These are phyloP conservation scores for Sturnus vulgaris DNA, from an alignment of 2,113 vertebrate species.

Conservation along the genomic window DNA sequence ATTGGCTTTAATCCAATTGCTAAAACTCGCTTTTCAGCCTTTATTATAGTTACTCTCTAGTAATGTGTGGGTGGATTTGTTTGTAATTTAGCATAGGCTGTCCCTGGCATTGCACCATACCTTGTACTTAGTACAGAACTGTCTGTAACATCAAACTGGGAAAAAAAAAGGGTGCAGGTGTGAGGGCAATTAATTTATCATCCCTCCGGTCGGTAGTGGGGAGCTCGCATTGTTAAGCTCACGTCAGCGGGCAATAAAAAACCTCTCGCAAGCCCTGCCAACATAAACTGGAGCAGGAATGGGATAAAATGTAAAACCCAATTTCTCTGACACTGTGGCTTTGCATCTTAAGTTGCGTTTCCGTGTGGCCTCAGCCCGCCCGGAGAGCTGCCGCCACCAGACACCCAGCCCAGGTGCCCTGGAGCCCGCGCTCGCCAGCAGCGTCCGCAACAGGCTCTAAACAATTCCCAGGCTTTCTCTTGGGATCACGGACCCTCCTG, in stretches of 20 bases:
- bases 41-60: conserved; percentile 59
- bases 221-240: not conserved
- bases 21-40: conserved; percentile 52
- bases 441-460: not conserved
- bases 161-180: fast-evolving
- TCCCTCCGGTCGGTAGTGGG: not conserved
- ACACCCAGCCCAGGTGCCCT: not conserved
- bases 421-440: not conserved
- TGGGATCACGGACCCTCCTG: not conserved
- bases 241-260: not conserved
- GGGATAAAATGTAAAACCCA: not conserved
- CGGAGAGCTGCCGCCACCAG: not conserved
- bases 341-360: not conserved
- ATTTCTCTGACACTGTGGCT: not conserved
- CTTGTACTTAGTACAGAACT: not conserved
- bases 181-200: not conserved
- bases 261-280: not conserved
- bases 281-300: not conserved
- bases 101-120: conserved; percentile 23
- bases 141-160: not conserved
- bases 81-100: conserved; percentile 22
- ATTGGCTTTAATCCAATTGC: conserved; percentile 48
- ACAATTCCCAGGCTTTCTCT: not conserved
- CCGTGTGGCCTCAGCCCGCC: not conserved
- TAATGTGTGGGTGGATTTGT: conserved; percentile 57